These are phyloP conservation scores for Poeciliopsis retropinna DNA, from an alignment of 2,113 vertebrate genomes.

Conservation along the genomic window DNA sequence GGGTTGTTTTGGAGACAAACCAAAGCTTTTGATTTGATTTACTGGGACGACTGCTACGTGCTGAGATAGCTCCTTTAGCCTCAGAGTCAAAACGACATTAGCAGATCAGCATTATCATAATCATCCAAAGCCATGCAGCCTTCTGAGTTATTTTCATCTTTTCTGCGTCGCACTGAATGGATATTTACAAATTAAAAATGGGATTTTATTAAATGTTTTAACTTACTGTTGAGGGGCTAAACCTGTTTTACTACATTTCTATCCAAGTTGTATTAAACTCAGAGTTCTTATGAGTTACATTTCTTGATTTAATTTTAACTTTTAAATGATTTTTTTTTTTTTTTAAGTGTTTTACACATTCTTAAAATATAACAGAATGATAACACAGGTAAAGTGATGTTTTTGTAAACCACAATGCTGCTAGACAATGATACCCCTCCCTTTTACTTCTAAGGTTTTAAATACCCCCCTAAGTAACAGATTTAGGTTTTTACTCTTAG, in stretches of 20 bases:
- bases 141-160: constrained; percentile 71
- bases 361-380: constrained; percentile 46
- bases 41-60: constrained; percentile 67
- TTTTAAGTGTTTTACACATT: neutral
- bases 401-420: constrained; percentile 51
- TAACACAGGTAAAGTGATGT: constrained; percentile 60
- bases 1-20: constrained; percentile 75
- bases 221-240: constrained; percentile 35
- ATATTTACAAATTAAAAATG: constrained; percentile 51
- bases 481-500: constrained; percentile 68
- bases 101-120: constrained; percentile 77
- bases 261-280: constrained; percentile 22
- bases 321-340: neutral
- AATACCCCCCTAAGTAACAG: constrained; percentile 71
- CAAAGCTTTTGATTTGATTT: constrained; percentile 78
- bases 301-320: neutral
- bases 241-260: constrained; percentile 24
- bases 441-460: constrained; percentile 52
- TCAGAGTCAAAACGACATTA: constrained; percentile 71
- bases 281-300: neutral
- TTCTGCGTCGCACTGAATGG: constrained; percentile 63
- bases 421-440: constrained; percentile 49
- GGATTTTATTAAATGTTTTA: constrained; percentile 55
- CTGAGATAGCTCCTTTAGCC: constrained; percentile 64
- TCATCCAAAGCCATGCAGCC: constrained; percentile 67